These are phyloP conservation scores for Tangara arthus DNA, from an alignment of 2,797 vertebrate species.

Conservation along the genomic window DNA sequence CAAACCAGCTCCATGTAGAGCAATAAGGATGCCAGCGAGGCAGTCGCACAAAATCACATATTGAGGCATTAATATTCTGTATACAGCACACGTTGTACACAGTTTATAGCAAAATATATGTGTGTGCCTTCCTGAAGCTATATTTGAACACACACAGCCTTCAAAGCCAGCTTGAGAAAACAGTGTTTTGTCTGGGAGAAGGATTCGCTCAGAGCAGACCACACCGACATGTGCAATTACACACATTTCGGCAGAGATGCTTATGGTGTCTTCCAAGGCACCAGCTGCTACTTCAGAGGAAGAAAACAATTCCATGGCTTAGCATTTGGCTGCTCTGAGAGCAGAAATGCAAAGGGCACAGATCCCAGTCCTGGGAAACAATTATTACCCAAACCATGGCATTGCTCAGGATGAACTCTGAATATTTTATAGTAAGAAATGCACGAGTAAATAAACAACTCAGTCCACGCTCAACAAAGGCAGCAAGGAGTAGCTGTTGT, in stretches of 20 bases:
- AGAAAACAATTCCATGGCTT: conserved; percentile 45
- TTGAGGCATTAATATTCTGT: conserved; percentile 64
- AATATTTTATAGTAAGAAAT: conserved; percentile 25
- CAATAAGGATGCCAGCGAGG: background rate
- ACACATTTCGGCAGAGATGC: conserved; percentile 54
- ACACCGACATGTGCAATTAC: conserved; percentile 58
- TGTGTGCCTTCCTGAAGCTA: conserved; percentile 56
- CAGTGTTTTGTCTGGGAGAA: conserved; percentile 60
- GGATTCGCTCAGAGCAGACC: conserved; percentile 38
- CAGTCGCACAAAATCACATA: conserved; percentile 10
- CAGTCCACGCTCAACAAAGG: background rate
- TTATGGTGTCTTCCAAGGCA: conserved; percentile 67
- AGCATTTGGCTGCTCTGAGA: conserved; percentile 45
- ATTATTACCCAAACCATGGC: background rate
- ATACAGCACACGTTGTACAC: conserved; percentile 48
- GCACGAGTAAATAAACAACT: background rate
- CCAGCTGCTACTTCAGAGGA: conserved; percentile 59
- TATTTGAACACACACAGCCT: conserved; percentile 42
- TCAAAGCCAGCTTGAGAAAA: conserved; percentile 59
- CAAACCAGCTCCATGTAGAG: conserved; percentile 33
- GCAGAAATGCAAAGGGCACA: conserved; percentile 48
- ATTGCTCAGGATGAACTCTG: conserved; percentile 27
- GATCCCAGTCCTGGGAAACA: conserved; percentile 45
- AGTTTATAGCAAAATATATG: conserved; percentile 67
- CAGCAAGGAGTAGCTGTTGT: background rate